Percentiles rank a stretch among this genome's conserved stretches.
Conservation (phyloP, 2,113 vertebrate species). For the Laticauda laticaudata region DNA sequence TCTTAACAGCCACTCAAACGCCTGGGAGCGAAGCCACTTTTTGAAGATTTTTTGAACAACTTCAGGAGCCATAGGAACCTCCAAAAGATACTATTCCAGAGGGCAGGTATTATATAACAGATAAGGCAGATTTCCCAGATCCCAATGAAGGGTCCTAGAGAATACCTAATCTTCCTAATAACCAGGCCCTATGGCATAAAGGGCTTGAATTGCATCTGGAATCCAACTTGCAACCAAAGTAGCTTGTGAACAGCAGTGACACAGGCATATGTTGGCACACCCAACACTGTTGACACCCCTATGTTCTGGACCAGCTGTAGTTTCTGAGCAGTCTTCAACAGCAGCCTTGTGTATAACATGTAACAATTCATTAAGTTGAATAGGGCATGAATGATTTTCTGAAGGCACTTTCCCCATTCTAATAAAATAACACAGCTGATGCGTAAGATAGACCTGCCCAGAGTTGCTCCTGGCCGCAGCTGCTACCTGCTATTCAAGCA, state of each 20-base stretch:
- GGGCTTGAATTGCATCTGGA: background rate
- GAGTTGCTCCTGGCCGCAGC: background rate
- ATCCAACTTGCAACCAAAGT: background rate
- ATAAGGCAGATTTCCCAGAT: background rate
- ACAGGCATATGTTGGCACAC: background rate
- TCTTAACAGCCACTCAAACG: too few relatives aligned
- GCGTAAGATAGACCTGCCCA: background rate
- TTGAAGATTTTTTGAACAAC: too few relatives aligned
- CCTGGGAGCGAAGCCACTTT: too few relatives aligned
- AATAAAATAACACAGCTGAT: background rate
- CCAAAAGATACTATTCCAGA: too few relatives aligned
- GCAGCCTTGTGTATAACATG: background rate
- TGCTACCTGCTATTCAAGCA: background rate
- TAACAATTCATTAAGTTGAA: background rate
- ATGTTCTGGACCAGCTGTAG: too few relatives aligned
- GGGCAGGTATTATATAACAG: background rate
- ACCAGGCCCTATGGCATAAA: background rate
- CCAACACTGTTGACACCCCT: background rate
- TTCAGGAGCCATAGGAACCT: too few relatives aligned
- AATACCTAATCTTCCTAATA: background rate
- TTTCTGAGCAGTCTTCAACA: background rate
- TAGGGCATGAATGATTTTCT: background rate
- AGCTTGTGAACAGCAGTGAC: background rate
- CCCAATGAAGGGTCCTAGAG: background rate
- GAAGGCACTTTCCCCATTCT: background rate